Evolutionary conservation across 2,888 invertebrate species (phyloP).

Genomic region (Cryptocheilus praepositus): DNA sequence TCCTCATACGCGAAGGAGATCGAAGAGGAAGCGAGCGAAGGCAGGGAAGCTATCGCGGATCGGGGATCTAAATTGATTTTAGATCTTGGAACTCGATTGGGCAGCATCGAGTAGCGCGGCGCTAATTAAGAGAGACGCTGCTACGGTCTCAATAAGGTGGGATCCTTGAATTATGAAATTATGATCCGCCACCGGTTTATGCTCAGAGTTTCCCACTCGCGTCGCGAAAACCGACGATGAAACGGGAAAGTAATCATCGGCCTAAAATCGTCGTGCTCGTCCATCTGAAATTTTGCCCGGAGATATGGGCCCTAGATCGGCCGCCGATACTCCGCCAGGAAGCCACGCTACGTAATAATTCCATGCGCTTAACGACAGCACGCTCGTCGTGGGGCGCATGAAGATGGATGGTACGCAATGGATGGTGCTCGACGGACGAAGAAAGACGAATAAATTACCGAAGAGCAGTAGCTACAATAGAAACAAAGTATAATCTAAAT

Average conservation of each 20-base stretch:
- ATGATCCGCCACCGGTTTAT: conserved; percentile 36
- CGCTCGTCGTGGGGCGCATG: conserved; percentile 37
- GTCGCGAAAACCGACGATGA: not conserved
- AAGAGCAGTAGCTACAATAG: conserved; percentile 4
- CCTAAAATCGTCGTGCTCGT: not conserved
- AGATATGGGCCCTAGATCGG: not conserved
- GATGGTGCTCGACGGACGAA: not conserved
- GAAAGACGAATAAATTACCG: too few species aligned
- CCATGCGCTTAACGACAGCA: not conserved
- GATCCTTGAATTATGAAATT: conserved; percentile 53
- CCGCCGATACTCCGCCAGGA: not conserved
- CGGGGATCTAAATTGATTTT: conserved; percentile 68
- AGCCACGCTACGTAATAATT: too few species aligned
- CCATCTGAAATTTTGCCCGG: too few species aligned
- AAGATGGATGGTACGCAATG: conserved; percentile 53
- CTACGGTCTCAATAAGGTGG: conserved; percentile 62
- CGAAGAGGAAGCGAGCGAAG: conserved; percentile 20
- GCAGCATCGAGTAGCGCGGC: conserved; percentile 56
- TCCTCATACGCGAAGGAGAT: conserved; percentile 9
- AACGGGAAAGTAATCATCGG: not conserved
- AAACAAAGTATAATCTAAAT: conserved; percentile 27
- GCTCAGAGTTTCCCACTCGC: conserved; percentile 24
- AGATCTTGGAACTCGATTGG: conserved; percentile 64
- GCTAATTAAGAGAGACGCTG: conserved; percentile 66
- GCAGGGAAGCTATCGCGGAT: conserved; percentile 49